Evolutionary conservation across 2,113 vertebrate genomes (phyloP).

Genomic region (Anhinga anhinga): DNA sequence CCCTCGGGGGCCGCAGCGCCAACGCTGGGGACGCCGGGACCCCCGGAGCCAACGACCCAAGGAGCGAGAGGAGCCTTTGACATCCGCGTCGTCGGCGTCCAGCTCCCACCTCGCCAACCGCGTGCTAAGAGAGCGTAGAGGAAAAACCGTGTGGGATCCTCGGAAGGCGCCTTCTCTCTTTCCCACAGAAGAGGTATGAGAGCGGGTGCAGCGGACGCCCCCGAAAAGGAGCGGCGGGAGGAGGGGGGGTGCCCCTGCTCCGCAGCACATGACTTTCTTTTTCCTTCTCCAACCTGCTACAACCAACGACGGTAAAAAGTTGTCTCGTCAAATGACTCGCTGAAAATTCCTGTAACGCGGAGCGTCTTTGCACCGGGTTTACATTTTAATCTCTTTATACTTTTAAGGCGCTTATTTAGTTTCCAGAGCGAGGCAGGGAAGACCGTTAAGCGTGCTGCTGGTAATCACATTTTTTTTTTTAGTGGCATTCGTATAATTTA

Average conservation of each 20-base stretch:
- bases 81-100: accelerated
- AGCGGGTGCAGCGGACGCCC: not conserved
- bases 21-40: accelerated
- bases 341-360: not conserved
- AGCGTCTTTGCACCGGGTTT: not conserved
- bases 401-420: conserved; percentile 33
- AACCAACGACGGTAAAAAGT: not conserved
- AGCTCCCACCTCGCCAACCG: not conserved
- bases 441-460: not conserved
- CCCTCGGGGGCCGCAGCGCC: not conserved
- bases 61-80: not conserved
- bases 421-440: not conserved
- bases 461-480: conserved; percentile 1
- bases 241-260: not conserved
- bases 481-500: conserved; percentile 15
- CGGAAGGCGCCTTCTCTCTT: not conserved
- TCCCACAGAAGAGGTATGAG: not conserved
- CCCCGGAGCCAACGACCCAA: not conserved
- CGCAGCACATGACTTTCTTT: not conserved
- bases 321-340: not conserved
- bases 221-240: not conserved
- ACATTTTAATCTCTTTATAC: conserved; percentile 15
- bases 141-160: not conserved
- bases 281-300: not conserved
- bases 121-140: accelerated